A percentile compares a stretch with the other conserved stretches of the same genome.
Evolutionary conservation across 2,797 vertebrate species (phyloP).

Genomic region (Sparidentex hasta): DNA sequence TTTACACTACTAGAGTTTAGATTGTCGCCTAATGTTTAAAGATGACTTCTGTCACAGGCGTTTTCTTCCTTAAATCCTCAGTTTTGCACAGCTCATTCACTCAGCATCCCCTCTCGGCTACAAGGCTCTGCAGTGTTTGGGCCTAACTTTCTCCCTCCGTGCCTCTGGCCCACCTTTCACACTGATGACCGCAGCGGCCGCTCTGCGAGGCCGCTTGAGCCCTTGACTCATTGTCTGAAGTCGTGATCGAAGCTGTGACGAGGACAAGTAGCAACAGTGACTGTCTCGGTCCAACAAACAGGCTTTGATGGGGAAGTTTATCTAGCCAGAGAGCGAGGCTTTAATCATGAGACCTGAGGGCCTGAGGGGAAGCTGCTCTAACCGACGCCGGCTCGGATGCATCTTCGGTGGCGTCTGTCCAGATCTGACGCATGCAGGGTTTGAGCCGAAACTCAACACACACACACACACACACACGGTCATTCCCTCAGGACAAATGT

Average conservation of each 20-base stretch:
- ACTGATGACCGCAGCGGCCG: slow-evolving; percentile 56
- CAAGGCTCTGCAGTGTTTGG: slow-evolving; percentile 30
- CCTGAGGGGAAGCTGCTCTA: slow-evolving; percentile 39
- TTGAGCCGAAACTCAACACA: slow-evolving; percentile 38
- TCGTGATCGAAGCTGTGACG: slow-evolving; percentile 15
- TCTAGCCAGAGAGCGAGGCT: slow-evolving; percentile 26
- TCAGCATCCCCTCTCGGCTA: slow-evolving; percentile 26
- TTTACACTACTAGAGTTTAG: too few species aligned
- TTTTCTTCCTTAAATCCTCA: slow-evolving; percentile 18
- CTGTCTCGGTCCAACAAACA: slow-evolving; percentile 8
- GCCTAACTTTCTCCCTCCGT: slow-evolving; percentile 36
- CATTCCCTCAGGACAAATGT: slow-evolving; percentile 37
- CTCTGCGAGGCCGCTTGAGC: slow-evolving; percentile 23
- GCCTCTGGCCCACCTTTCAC: slow-evolving; percentile 44
- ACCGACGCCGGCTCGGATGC: slow-evolving; percentile 32
- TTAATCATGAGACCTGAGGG: slow-evolving; percentile 37
- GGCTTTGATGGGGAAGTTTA: slow-evolving; percentile 22
- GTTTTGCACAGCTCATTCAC: slow-evolving; percentile 24
- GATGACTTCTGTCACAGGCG: background rate
- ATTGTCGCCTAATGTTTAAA: background rate
- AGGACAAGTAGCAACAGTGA: slow-evolving; percentile 29
- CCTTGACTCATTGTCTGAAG: slow-evolving; percentile 52
- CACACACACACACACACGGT: background rate
- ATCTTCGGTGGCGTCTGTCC: slow-evolving; percentile 33
- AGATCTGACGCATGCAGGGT: slow-evolving; percentile 46